Evolutionary conservation across 2,888 invertebrate genomes (phyloP).

Genomic region (Lasioglossum malachurum): DNA sequence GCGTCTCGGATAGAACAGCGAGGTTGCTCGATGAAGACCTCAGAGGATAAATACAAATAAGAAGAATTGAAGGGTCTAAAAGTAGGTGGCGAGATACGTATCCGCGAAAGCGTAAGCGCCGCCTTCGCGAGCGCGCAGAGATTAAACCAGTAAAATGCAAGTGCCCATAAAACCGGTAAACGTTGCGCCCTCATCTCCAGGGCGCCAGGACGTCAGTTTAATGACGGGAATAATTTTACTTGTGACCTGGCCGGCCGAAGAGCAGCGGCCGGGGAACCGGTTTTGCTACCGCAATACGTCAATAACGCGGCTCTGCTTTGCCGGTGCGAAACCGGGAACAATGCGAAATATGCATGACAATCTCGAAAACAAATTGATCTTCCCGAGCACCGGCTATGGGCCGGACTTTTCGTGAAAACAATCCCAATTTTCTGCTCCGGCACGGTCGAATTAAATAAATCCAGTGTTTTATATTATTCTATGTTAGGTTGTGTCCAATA

Average conservation of each 20-base stretch:
- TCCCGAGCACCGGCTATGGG: not conserved
- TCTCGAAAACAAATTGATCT: slow-evolving; percentile 22
- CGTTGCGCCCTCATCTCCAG: slow-evolving; percentile 70
- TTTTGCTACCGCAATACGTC: slow-evolving; percentile 74
- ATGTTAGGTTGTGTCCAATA: not conserved
- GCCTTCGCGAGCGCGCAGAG: slow-evolving; percentile 59
- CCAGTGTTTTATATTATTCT: not conserved
- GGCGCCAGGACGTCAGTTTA: slow-evolving; percentile 73
- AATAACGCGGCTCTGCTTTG: slow-evolving; percentile 58
- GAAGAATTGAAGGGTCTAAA: slow-evolving; percentile 38
- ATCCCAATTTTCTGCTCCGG: not conserved
- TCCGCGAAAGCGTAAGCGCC: slow-evolving; percentile 33
- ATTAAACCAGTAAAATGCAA: slow-evolving; percentile 76
- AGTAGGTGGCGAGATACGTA: slow-evolving; percentile 44
- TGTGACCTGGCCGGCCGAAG: slow-evolving; percentile 66
- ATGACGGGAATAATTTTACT: slow-evolving; percentile 74
- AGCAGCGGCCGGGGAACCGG: slow-evolving; percentile 64
- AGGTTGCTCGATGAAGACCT: slow-evolving; percentile 29
- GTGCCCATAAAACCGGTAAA: slow-evolving; percentile 73
- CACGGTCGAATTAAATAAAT: not conserved
- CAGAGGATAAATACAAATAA: slow-evolving; percentile 37
- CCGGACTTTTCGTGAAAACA: not conserved
- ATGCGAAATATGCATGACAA: slow-evolving; percentile 34
- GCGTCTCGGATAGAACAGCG: not conserved
- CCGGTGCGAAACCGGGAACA: slow-evolving; percentile 41